Evolutionary conservation across 2,888 invertebrate genomes (phyloP).

Genomic region (Thysanoteuthis rhombus): DNA sequence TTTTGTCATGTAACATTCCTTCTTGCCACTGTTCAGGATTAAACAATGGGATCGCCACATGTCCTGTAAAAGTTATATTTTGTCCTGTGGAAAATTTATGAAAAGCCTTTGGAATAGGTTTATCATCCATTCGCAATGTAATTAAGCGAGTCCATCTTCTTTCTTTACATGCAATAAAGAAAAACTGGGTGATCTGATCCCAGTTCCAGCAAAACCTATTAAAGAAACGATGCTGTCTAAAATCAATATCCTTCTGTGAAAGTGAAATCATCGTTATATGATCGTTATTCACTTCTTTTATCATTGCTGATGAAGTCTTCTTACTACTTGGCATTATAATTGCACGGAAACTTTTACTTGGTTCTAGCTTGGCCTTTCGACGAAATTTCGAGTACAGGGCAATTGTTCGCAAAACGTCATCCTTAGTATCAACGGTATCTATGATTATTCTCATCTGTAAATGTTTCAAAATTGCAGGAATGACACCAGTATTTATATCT

Average conservation of each 20-base stretch:
- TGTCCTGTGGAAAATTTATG: too few relatives aligned
- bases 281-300: not conserved
- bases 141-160: not conserved
- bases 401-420: not conserved
- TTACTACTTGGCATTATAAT: not conserved
- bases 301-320: not conserved
- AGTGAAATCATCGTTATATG: not conserved
- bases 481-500: slow-evolving; percentile 39
- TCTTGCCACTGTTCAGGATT: too few relatives aligned
- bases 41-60: too few relatives aligned
- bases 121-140: too few relatives aligned
- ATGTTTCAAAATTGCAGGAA: slow-evolving; percentile 36
- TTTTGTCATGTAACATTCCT: too few relatives aligned
- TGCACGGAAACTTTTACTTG: not conserved
- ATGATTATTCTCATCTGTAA: not conserved
- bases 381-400: not conserved
- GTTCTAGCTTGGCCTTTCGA: too few relatives aligned
- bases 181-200: not conserved
- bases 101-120: too few relatives aligned
- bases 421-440: not conserved
- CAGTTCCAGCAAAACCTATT: not conserved
- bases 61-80: too few relatives aligned
- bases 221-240: not conserved
- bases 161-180: not conserved
- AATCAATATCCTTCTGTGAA: not conserved